Conservation (phyloP, 2,888 invertebrate species). For the Oegoconia quadripuncta region DNA sequence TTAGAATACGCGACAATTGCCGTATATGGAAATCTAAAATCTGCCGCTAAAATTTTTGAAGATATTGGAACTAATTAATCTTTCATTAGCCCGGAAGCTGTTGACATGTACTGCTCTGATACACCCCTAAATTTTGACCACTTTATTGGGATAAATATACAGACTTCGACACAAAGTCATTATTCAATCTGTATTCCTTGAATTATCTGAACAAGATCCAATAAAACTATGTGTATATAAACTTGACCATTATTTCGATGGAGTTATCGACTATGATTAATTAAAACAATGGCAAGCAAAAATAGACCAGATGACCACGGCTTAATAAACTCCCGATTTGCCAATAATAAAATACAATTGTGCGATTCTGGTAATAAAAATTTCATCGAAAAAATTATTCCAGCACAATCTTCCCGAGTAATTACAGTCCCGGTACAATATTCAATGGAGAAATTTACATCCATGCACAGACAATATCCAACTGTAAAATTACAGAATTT, state of each 20-base stretch:
- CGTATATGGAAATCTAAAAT: slow-evolving; percentile 13
- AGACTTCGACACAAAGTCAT: slow-evolving; percentile 7
- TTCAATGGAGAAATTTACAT: slow-evolving; percentile 18
- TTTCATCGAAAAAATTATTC: slow-evolving; percentile 23
- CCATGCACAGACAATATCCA: slow-evolving; percentile 11
- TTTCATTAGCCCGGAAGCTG: too few relatives aligned
- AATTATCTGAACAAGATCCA: not conserved
- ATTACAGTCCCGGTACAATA: slow-evolving; percentile 16
- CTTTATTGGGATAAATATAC: slow-evolving; percentile 16
- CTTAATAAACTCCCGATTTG: slow-evolving; percentile 7
- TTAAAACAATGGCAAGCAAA: slow-evolving; percentile 16
- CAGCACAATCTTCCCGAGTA: slow-evolving; percentile 18
- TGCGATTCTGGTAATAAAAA: slow-evolving; percentile 22
- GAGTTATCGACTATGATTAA: slow-evolving; percentile 17
- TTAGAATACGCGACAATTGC: slow-evolving; percentile 16
- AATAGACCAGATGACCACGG: slow-evolving; percentile 15
- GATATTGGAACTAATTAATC: too few relatives aligned
- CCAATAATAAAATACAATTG: slow-evolving; percentile 16
- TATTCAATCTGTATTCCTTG: slow-evolving; percentile 1
- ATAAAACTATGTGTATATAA: too few relatives aligned
- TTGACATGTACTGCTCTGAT: too few relatives aligned
- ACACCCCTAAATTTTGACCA: too few relatives aligned
- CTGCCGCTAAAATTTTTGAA: slow-evolving; percentile 17
- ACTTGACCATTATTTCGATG: slow-evolving; percentile 20
- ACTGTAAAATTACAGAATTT: slow-evolving; percentile 13